Base-by-base conservation (phyloP, 2,797 vertebrate species). In the Chloroceryle amazona region DNA sequence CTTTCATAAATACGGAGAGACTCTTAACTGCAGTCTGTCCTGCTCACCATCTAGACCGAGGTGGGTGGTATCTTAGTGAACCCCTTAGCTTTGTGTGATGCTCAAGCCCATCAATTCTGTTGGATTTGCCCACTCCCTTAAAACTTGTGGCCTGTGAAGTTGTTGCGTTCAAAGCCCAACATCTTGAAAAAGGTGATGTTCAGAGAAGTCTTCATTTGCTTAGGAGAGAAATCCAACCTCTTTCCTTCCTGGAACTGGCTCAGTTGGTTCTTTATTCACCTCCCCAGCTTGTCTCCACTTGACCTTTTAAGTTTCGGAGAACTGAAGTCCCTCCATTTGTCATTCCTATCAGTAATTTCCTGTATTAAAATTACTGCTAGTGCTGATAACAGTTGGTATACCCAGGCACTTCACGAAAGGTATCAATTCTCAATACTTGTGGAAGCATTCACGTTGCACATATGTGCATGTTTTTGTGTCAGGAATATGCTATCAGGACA, bases 41-140 rank as follows among this genome's bases (percentile, higher is more conserved):
- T 62, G 8, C 17, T 84, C 1, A 0, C 41, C 55, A 4, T 42
- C 52, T 60, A 6, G n/a, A 11, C 0, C 1, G 25, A 11, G 25
- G 12, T 0, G 1, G 61, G 18, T 23, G 20, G 29, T 33, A 13
- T 65, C 68, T 81, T 61, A 47, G 13, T 60, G 47, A 89, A 63
- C 20, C 22, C 31, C 19, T 47, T 31, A n/a, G 33, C 23, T 92
- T 80, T 2, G 0, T 31, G 28, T 87, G 52, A 18, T 65, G n/a
- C 42, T 90, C 23, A 66, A 52, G 22, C 39, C 31, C 20, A 25
- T 72, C n/a, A 41, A 6, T 62, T 76, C 41, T 54, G 17, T 28
- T 83, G 49, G 37, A 35, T 80, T 85, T 8, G 1, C 22, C 11
- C 10, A 11, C 39, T 85, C 25, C 10, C 22, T 79, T 31, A 78